phyloP scores from a whole-genome alignment of 2,113 vertebrate species.

The cattle (Bos taurus) region ARS-UCD2.0 NC_037357.1:14206501-14207000 shows the following conservation, averaged over 20 bases:
- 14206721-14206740: not conserved
- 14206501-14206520: not conserved
- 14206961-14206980: not conserved
- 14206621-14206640: not conserved
- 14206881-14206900: not conserved
- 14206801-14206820: constrained; percentile 1
- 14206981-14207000: constrained; percentile 5
- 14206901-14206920: constrained; percentile 6
- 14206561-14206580: not conserved
- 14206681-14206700: not conserved
- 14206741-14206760: not conserved
- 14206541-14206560: constrained; percentile 17
- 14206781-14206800: not conserved
- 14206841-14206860: not conserved
- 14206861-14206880: not conserved
- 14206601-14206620: not conserved
- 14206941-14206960: constrained; percentile 26
- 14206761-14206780: not conserved
- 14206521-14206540: constrained; percentile 3
- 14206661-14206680: not conserved
- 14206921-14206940: not conserved
- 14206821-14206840: not conserved
- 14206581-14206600: not conserved
- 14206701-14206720: not conserved
- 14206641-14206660: constrained; percentile 12